Evolutionary conservation across 2,797 vertebrate species (phyloP), one percentile per base, ranked within the genome.

Genomic region (Varecia variegata): DNA sequence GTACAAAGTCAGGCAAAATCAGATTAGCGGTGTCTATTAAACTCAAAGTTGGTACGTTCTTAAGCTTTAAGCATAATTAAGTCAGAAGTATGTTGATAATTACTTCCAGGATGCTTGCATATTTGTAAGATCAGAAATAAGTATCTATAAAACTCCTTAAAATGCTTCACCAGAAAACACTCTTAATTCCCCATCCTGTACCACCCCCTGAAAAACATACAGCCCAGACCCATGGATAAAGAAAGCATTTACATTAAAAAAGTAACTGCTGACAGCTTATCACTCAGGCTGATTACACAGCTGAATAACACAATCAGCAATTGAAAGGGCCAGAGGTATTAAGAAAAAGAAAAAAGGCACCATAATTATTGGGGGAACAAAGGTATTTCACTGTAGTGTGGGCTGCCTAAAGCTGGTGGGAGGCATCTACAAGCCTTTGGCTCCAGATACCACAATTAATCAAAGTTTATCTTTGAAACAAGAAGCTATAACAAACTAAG

Each of bases 221-320:
- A 85, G 17, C 81, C 20, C 30, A 35, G 47, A 83, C 47, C 67
- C 45, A 18, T 80, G 20, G 35, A 77, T 74, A 85, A 93, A 93
- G 58, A 91, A 80, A 62, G 85, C 0, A 60, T 84, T 95, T 94
- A 79, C 91, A 91, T 89, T 79, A 76, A 65, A 96, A 89, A 43
- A 86, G 47, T 80, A 91, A 80, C 10, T 93, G 54, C 58, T 80
- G 35, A 85, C 40, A 77, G 27, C 13, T 67, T 82, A 65, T 70
- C n/a, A 82, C 82, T 45, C 5, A 80, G 62, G 23, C 50, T 94
- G 58, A 56, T 91, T 89, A 54, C 30, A 71, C 54, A 92, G 35
- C 62, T 77, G 74, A 43, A 70, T 83, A 94, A 65, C 43, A 79
- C 32, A 89, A 70, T 83, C 65, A 62, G 14, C 77, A 85, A 70